Base-by-base conservation (phyloP, 2,888 invertebrate genomes). In the Malthinus seriepunctatus region DNA sequence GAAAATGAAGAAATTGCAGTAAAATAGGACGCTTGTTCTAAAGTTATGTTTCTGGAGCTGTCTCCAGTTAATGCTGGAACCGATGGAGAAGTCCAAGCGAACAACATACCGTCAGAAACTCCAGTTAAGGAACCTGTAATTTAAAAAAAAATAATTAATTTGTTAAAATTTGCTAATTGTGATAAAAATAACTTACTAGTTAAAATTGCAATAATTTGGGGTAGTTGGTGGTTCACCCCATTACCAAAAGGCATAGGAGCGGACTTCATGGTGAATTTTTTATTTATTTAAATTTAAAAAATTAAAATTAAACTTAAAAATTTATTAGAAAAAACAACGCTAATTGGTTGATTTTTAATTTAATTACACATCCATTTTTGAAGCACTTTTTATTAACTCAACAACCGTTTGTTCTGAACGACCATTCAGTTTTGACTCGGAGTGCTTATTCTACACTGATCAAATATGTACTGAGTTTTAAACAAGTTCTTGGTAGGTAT, bases 31-130 rank as follows among this genome's bases (percentile, higher is more conserved):
- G 37, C 37, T 8, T 37, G 11, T 4, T 63, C 54, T 9, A 44
- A 9, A 3, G 51, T 50, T 32, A 63, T 38, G 7, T 56, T 61
- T 9, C 6, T 46, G 10, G 44, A 35, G 9, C 32, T 44, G 44
- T 44, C 31, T 14, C 47, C 46, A 33, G 34, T 33, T 14, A 53
- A 15, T 34, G 2, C 11, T 45, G 65, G 63, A 8, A 63, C 56
- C 14, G 65, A 44, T 8, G 63, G 61, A 32, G 65, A 63, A 2
- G 63, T 55, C 65, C 65, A 65, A n/a, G 59, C 51, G 51, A 59
- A 62, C 10, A 63, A 47, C 3, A 44, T 10, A 7, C 63, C 65
- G 10, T 42, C 37, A n/a, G 62, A 63, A 14, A 67, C 46, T 15
- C 64, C 55, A 3, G 64, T 65, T 34, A 68, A 15, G 10, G 65